phyloP scores from a whole-genome alignment of 2,888 invertebrate species.

The Pimpla rufipes region DNA sequence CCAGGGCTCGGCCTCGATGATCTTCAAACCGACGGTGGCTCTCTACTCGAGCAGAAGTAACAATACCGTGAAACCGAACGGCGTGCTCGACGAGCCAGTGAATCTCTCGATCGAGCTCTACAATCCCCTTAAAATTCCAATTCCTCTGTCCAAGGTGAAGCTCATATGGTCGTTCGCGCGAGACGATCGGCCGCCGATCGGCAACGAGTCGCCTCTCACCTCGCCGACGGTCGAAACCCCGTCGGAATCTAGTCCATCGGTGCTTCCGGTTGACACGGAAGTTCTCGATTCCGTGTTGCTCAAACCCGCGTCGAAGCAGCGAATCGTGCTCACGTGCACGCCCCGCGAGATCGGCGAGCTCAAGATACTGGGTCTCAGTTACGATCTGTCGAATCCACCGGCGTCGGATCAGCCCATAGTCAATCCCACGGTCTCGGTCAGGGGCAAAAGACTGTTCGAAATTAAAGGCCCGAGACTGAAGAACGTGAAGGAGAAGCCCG shows the following conservation, averaged over 20 bases:
- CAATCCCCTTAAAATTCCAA: constrained; percentile 91
- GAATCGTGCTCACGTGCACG: constrained; percentile 90
- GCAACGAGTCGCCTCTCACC: constrained; percentile 83
- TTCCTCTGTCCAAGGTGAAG: constrained; percentile 90
- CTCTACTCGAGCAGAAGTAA: constrained; percentile 90
- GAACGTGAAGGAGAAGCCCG: constrained; percentile 86
- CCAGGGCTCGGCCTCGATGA: constrained; percentile 89
- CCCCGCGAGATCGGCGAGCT: constrained; percentile 92
- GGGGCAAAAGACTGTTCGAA: constrained; percentile 88
- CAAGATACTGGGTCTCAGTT: constrained; percentile 91
- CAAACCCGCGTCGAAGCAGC: constrained; percentile 88
- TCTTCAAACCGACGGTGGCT: constrained; percentile 92
- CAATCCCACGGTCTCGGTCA: constrained; percentile 85
- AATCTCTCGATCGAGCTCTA: constrained; percentile 91
- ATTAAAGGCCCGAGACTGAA: constrained; percentile 88
- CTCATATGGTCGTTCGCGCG: constrained; percentile 90
- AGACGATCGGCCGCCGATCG: constrained; percentile 82
- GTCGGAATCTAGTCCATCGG: constrained; percentile 79
- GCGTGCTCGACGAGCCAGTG: constrained; percentile 93
- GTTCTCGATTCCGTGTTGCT: constrained; percentile 87
- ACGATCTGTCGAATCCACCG: constrained; percentile 86
- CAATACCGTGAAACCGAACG: constrained; percentile 88
- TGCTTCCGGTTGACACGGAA: constrained; percentile 86
- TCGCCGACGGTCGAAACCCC: constrained; percentile 83
- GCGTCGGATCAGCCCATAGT: constrained; percentile 73